Base-by-base conservation (phyloP, 64 coral and sea anemone species). In the Stichodactyla helianthus region DNA sequence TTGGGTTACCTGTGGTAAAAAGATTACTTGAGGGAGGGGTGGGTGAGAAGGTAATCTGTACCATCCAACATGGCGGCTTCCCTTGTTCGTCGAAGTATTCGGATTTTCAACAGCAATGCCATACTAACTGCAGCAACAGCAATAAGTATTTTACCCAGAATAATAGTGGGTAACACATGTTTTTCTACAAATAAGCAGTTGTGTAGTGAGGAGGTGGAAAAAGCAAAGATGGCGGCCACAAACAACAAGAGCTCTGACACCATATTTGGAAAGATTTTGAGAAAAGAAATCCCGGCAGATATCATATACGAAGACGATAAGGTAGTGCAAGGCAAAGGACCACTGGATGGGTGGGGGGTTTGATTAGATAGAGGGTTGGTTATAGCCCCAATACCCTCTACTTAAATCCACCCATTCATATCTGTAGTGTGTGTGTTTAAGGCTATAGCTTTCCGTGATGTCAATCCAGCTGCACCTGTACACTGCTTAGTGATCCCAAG, bases 281-380 rank as follows among this genome's bases (percentile, higher is more conserved):
- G 93, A 12, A 99, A 99, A 74, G 97, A 99, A 85, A 99, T 99
- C 53, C 97, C 97, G 56, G 97, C 97, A 16, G 97, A 99, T 23
- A 92, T 99, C 51, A 84, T 99, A 44, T 84, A 95, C 85, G 97
- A 99, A 85, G 97, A 99, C 31, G 90, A 99, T 13, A 99, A 99
- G 93, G 97, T 95, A 51, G 18, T 22, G 18, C n/a, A 6, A 95
- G 93, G 97, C 93, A 51, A 2, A 6, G 18, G 19, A 6, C 0
- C 6, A 65, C 62, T 53, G 5, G 23, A 57, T 77, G 55, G 54
- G 60, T 23, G 9, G 13, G 0, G 19, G 62, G 1, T 65, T 65
- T 65, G 7, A 7, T 65, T n/a, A n/a, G 20, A 65, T 18, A 18
- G 59, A 22, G 19, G 62, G 35, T 44, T 44, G 35, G 35, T 44